phyloP scores from a whole-genome alignment of 1,140 invertebrate genomes.

The Druon quercuslanigerum region DNA sequence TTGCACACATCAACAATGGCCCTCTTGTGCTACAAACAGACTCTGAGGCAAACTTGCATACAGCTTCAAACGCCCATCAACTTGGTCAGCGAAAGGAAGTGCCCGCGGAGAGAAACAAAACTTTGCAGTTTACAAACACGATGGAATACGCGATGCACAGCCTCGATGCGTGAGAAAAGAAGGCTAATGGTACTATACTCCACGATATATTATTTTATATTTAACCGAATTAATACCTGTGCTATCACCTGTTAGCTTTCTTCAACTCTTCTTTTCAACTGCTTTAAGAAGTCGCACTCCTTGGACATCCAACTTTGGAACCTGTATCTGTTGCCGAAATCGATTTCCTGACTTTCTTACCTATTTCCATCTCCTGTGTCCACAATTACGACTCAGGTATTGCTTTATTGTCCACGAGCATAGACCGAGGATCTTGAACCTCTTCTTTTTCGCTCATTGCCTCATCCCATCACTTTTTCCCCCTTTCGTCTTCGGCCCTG shows the following conservation, averaged over 20 bases:
- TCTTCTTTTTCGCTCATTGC: not conserved
- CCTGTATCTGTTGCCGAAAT: too few species aligned
- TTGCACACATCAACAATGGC: not conserved
- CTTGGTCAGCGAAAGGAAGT: not conserved
- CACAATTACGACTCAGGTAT: not conserved
- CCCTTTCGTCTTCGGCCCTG: not conserved
- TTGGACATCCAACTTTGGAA: too few species aligned
- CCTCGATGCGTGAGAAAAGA: too few species aligned
- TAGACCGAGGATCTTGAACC: not conserved
- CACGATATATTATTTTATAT: too few species aligned
- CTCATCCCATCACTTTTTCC: not conserved
- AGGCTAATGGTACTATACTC: too few species aligned
- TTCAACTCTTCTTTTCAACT: too few species aligned
- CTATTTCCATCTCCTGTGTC: too few species aligned
- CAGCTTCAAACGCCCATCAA: not conserved
- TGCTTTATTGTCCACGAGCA: not conserved
- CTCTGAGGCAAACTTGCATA: not conserved
- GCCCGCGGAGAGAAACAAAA: not conserved
- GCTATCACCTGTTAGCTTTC: too few species aligned
- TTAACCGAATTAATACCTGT: too few species aligned
- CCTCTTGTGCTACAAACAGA: constrained; percentile 14
- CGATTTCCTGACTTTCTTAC: too few species aligned
- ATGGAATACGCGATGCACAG: not conserved
- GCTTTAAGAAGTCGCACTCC: too few species aligned
- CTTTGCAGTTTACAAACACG: not conserved